Base-by-base conservation (phyloP, 2,113 vertebrate genomes). In the Zosterops borbonicus region DNA sequence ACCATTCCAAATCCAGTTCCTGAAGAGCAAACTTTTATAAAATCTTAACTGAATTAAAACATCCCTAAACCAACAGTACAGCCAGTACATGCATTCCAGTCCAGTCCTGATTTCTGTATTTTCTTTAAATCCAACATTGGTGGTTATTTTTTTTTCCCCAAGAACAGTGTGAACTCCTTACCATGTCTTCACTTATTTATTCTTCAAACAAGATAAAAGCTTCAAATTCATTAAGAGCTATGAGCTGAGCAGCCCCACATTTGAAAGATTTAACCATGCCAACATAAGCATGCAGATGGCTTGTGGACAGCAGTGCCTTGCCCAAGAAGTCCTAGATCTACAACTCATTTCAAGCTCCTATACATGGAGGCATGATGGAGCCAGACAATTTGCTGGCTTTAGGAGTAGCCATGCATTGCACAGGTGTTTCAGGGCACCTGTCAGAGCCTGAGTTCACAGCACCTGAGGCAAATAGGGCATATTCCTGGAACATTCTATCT, bases 251-350 rank as follows among this genome's bases (percentile, higher is more conserved):
- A 71, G 74, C 9, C 35, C 27, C 49, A 8, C 22, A 56, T 71
- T 68, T 42, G 37, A 60, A 83, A 56, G 49, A 22, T 68, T 76
- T 37, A 69, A 52, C 41, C 41, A 35, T 7, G 22, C 18, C 49
- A 53, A 37, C 3, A 2, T 9, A 90, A 53, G n/a, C n/a, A 58
- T 2, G 37, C 60, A 87, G 52, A 46, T 1, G 84, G 56, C 39
- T 70, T 5, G 0, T 15, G 24, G 56, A 27, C 1, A 63, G 29
- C 0, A 50, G 15, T 9, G 5, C 56, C 42, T 35, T 79, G 42
- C 27, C 5, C 33, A 46, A 29, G 12, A 46, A 60, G 33, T 28
- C 22, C 52, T 46, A 60, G 8, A 5, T 31, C 65, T 73, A 50
- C 46, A 92, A 68, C 12, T 35, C 58, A 41, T 35, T 87, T 67